Conservation (phyloP, 1,140 invertebrate genomes). For the Andricus grossulariae region DNA sequence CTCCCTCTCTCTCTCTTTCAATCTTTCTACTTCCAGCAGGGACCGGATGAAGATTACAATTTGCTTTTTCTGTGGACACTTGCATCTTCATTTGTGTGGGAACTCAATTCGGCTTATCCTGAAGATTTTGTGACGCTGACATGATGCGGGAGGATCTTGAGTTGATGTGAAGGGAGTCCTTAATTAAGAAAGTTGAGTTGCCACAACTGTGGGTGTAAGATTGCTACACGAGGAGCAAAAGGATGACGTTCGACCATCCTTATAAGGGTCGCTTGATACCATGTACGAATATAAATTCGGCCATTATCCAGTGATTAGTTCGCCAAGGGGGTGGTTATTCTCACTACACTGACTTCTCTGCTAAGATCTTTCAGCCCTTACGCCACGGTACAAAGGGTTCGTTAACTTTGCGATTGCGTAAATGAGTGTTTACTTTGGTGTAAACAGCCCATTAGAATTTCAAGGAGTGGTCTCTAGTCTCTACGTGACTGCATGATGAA, state of each 20-base stretch:
- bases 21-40: too few species aligned
- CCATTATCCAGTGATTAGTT: conserved; percentile 63
- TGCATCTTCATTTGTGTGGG: neutral
- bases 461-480: neutral
- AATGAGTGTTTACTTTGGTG: conserved; percentile 18
- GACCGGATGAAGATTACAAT: too few species aligned
- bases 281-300: conserved; percentile 62
- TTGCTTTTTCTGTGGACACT: neutral
- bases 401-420: conserved; percentile 4
- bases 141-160: conserved; percentile 15
- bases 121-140: conserved; percentile 31
- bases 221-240: conserved; percentile 39
- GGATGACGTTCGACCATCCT: conserved; percentile 47
- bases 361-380: conserved; percentile 29
- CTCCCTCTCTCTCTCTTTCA: too few species aligned
- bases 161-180: conserved; percentile 41
- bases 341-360: conserved; percentile 24
- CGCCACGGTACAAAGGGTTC: conserved; percentile 8
- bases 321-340: conserved; percentile 32
- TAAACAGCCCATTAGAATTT: conserved; percentile 24
- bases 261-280: conserved; percentile 17
- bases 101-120: conserved; percentile 31
- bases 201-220: conserved; percentile 36
- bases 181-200: conserved; percentile 61
- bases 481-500: too few species aligned